Conservation (phyloP, 2,888 invertebrate genomes). For the Lasioglossum malachurum region DNA sequence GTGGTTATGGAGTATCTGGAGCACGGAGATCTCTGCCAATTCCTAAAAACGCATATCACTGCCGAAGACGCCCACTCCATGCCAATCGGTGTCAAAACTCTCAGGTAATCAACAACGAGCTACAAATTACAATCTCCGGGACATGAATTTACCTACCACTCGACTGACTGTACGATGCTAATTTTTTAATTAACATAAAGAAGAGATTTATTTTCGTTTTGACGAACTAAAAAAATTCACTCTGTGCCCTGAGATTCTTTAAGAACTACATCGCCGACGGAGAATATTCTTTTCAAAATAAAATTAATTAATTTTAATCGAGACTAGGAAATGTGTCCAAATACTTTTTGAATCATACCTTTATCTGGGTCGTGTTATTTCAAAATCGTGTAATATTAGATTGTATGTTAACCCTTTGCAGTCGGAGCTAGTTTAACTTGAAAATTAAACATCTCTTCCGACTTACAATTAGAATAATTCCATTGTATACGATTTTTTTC, state of each 20-base stretch:
- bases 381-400: too few species aligned
- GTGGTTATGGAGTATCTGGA: conserved; percentile 94
- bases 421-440: too few species aligned
- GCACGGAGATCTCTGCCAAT: conserved; percentile 93
- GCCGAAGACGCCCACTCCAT: conserved; percentile 88
- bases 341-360: not conserved
- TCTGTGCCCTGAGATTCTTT: too few species aligned
- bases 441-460: too few species aligned
- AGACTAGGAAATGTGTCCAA: not conserved
- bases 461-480: too few species aligned
- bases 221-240: not conserved
- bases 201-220: not conserved
- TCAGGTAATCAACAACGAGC: conserved; percentile 85
- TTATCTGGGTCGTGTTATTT: too few species aligned
- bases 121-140: not conserved
- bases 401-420: too few species aligned
- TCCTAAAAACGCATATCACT: conserved; percentile 89
- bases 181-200: not conserved
- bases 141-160: not conserved
- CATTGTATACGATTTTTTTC: too few species aligned
- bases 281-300: not conserved
- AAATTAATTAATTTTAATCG: not conserved
- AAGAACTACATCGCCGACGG: too few species aligned
- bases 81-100: conserved; percentile 87
- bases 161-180: not conserved